Base-by-base conservation (phyloP, 2,797 vertebrate genomes). In the Pseudochaenichthys georgianus region DNA sequence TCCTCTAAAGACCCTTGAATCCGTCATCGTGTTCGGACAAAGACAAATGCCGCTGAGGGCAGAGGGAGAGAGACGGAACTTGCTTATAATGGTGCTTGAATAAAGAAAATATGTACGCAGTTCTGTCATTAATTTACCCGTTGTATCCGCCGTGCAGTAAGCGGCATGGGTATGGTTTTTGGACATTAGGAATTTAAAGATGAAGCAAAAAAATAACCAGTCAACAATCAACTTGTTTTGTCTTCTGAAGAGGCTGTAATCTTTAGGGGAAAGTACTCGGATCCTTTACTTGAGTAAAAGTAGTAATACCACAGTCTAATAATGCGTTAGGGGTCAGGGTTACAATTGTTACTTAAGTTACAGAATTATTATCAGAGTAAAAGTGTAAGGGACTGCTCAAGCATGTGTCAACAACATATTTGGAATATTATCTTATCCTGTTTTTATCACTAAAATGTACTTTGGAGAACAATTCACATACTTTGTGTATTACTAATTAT, bases 1-100 rank as follows among this genome's bases (percentile, higher is more conserved):
- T 94, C 62, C 84, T 91, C 93, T 94, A 60, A 94, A 87, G 93
- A 88, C 80, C 87, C 93, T 95, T 89, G 83, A 92, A 93, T 84
- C 71, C 60, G 70, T 77, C 80, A 23, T 65, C 41, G 9, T 75
- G 43, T 73, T 67, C 3, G 13, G 61, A 88, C 73, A 53, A 77
- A 81, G 77, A 70, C 78, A 66, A 83, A 74, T 13, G 70, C 38
- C 23, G 11, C 51, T 3, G 64, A 64, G 64, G 64, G 61, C 59
- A 75, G 68, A 42, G 45, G 65, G 31, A 47, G 28, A 55, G 10
- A 63, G 73, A 70, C 63, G 34, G 72, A 82, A 72, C 65, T 15
- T 21, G 8, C 13, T 11, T 55, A 65, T 46, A 12, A 80, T 64
- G 60, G 62, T 58, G 15, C 58, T 73, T 9, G 34, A 80, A 73